A percentile compares a stretch with the other conserved stretches of the same genome.
phyloP scores from a whole-genome alignment of 2,797 vertebrate species.

The Chelon auratus region DNA sequence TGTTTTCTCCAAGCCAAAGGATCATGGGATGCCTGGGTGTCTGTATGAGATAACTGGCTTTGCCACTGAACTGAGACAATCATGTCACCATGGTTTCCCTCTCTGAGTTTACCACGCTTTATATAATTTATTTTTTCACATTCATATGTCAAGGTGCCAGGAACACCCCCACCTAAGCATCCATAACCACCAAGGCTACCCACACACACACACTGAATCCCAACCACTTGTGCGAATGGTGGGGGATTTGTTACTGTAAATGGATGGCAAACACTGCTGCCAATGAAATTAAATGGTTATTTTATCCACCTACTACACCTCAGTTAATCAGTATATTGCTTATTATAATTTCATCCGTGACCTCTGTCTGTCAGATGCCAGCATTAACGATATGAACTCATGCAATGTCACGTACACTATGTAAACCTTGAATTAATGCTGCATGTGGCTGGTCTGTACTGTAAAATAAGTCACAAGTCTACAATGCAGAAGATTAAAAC shows the following conservation, averaged over 20 bases:
- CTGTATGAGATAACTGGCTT: slow-evolving; percentile 74
- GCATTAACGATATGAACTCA: neutral
- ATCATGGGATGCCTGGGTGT: slow-evolving; percentile 68
- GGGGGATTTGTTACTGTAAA: slow-evolving; percentile 16
- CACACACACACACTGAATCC: slow-evolving; percentile 1
- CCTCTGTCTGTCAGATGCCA: neutral
- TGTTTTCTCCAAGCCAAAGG: slow-evolving; percentile 67
- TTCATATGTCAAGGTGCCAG: slow-evolving; percentile 65
- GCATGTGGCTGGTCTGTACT: neutral
- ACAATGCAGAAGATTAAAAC: neutral
- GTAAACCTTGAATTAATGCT: neutral
- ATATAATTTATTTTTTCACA: slow-evolving; percentile 74
- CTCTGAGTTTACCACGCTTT: slow-evolving; percentile 49
- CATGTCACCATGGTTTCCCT: slow-evolving; percentile 52
- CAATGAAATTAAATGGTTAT: slow-evolving; percentile 36
- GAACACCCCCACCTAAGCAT: slow-evolving; percentile 23
- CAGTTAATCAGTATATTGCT: neutral
- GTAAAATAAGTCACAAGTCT: neutral
- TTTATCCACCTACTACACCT: slow-evolving; percentile 13
- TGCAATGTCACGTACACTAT: neutral
- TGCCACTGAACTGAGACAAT: slow-evolving; percentile 70
- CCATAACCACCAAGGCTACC: slow-evolving; percentile 18
- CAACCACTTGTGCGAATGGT: slow-evolving; percentile 20
- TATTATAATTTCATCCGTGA: slow-evolving; percentile 4
- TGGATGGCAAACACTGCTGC: neutral